phyloP scores from a whole-genome alignment of 2,797 vertebrate genomes.

The Prunella strophiata region DNA sequence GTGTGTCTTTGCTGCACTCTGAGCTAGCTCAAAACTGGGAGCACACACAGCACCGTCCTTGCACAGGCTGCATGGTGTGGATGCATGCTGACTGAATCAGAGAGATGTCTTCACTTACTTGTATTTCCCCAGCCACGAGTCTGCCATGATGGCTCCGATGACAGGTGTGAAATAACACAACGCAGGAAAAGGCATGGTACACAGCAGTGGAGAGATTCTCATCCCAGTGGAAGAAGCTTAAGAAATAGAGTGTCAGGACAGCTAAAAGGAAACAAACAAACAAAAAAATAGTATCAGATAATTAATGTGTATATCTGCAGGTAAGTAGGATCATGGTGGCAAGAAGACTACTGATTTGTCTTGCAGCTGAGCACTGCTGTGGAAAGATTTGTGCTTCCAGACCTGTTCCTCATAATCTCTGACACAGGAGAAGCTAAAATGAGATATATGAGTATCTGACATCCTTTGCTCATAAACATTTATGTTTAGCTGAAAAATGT shows the following conservation, averaged over 20 bases:
- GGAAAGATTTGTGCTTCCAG: constrained; percentile 17
- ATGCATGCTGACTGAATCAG: not conserved
- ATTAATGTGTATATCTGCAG: not conserved
- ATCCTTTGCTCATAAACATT: not conserved
- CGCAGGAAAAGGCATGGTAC: constrained; percentile 93
- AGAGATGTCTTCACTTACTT: constrained; percentile 80
- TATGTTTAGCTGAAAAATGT: not conserved
- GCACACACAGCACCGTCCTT: not conserved
- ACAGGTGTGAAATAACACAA: constrained; percentile 97
- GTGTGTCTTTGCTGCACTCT: not conserved
- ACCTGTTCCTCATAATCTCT: not conserved
- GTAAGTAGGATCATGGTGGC: not conserved
- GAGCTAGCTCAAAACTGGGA: not conserved
- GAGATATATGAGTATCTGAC: not conserved
- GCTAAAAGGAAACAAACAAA: constrained; percentile 75
- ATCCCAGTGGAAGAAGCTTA: constrained; percentile 91
- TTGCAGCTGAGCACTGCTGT: not conserved
- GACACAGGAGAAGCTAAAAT: not conserved
- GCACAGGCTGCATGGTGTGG: not conserved
- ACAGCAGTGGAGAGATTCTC: constrained; percentile 90
- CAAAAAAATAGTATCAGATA: not conserved
- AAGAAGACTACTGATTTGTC: not conserved
- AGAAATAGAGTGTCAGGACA: constrained; percentile 92
- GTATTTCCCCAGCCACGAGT: constrained; percentile 96
- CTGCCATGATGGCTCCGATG: constrained; percentile 92